Conservation (phyloP, 2,113 vertebrate species). For the Sinocyclocheilus anshuiensis region DNA sequence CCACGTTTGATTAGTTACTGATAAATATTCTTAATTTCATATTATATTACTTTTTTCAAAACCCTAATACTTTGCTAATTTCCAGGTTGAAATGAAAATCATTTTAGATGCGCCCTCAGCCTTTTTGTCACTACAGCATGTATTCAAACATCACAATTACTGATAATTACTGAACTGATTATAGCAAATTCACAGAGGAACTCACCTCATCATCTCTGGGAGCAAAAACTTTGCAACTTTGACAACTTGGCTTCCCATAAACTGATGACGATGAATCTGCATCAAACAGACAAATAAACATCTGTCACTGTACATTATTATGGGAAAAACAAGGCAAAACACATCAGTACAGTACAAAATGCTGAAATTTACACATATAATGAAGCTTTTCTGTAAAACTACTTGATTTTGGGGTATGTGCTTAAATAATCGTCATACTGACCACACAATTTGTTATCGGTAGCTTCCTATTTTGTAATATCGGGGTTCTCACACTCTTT, state of each 20-base stretch:
- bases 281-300: conserved; percentile 25
- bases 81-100: not conserved
- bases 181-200: not conserved
- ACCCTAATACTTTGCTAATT: not conserved
- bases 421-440: not conserved
- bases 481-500: not conserved
- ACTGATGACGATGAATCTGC: conserved; percentile 84
- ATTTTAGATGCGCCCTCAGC: not conserved
- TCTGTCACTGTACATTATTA: not conserved
- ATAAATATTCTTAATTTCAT: not conserved
- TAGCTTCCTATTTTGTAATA: not conserved
- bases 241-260: conserved; percentile 86
- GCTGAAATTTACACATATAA: too few relatives aligned
- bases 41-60: not conserved
- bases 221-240: conserved; percentile 82
- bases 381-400: too few relatives aligned
- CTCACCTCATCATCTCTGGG: conserved; percentile 86
- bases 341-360: too few relatives aligned
- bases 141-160: not conserved
- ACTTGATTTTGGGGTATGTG: not conserved
- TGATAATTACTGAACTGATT: not conserved
- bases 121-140: not conserved
- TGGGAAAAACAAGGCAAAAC: not conserved
- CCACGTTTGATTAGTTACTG: not conserved
- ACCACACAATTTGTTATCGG: not conserved